phyloP scores from a whole-genome alignment of 2,797 vertebrate genomes.

The Paguma larvata region DNA sequence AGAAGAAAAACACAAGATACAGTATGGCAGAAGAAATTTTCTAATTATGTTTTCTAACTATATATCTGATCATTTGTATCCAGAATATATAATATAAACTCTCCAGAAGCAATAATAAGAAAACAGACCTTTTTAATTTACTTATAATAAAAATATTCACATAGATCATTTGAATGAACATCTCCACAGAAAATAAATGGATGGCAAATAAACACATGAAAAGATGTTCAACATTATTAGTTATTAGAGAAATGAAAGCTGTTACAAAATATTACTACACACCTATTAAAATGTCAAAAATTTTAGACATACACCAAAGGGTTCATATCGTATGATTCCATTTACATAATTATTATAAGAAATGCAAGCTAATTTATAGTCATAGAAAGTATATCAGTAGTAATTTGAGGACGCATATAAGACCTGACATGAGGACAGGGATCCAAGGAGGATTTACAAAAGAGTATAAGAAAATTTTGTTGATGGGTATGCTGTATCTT shows the following conservation, averaged over 20 bases:
- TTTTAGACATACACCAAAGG: background rate
- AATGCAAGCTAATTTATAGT: background rate
- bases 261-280: background rate
- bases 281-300: background rate
- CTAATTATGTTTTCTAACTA: constrained; percentile 30
- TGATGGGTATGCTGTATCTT: background rate
- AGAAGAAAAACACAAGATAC: background rate
- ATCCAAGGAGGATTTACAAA: background rate
- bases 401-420: background rate
- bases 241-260: background rate
- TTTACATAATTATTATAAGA: background rate
- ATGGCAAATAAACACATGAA: background rate
- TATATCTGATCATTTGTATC: background rate
- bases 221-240: background rate
- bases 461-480: background rate
- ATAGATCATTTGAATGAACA: background rate
- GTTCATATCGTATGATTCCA: background rate
- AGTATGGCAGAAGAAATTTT: background rate
- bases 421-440: too few relatives aligned
- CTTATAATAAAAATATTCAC: background rate
- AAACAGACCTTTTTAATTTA: background rate
- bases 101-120: background rate
- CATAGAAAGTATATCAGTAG: background rate
- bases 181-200: background rate
- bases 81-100: background rate